Conservation (phyloP, 2,888 invertebrate species). For the Chymomyza fuscimana region DNA sequence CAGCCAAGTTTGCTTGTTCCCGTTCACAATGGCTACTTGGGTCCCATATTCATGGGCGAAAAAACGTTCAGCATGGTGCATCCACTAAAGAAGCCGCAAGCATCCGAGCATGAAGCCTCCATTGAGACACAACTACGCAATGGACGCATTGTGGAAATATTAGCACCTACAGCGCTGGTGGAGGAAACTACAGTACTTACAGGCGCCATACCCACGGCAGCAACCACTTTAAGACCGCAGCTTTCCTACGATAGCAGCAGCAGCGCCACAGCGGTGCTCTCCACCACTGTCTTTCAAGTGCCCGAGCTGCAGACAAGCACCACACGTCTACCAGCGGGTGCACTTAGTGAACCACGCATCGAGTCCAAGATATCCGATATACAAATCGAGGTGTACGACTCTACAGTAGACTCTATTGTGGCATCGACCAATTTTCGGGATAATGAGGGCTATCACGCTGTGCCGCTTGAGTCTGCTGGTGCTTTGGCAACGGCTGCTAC, state of each 20-base stretch:
- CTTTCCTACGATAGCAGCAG: not conserved
- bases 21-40: slow-evolving; percentile 74
- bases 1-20: slow-evolving; percentile 43
- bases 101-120: slow-evolving; percentile 47
- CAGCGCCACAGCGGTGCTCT: slow-evolving; percentile 46
- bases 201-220: slow-evolving; percentile 11
- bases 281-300: slow-evolving; percentile 73
- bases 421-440: slow-evolving; percentile 78
- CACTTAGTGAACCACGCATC: slow-evolving; percentile 44
- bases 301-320: slow-evolving; percentile 59
- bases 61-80: slow-evolving; percentile 72
- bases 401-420: slow-evolving; percentile 77
- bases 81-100: slow-evolving; percentile 45
- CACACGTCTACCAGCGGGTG: slow-evolving; percentile 46
- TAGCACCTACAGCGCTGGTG: slow-evolving; percentile 66
- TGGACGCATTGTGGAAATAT: slow-evolving; percentile 74
- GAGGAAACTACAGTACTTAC: slow-evolving; percentile 30
- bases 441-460: slow-evolving; percentile 49
- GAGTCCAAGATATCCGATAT: slow-evolving; percentile 78
- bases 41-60: slow-evolving; percentile 78
- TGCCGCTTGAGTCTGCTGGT: slow-evolving; percentile 31
- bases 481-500: slow-evolving; percentile 27
- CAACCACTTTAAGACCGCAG: slow-evolving; percentile 23
- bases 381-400: slow-evolving; percentile 78
- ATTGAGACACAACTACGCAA: slow-evolving; percentile 66